These are phyloP conservation scores for Hymenochirus boettgeri DNA, from an alignment of 2,113 vertebrate species.

Conservation along the genomic window DNA sequence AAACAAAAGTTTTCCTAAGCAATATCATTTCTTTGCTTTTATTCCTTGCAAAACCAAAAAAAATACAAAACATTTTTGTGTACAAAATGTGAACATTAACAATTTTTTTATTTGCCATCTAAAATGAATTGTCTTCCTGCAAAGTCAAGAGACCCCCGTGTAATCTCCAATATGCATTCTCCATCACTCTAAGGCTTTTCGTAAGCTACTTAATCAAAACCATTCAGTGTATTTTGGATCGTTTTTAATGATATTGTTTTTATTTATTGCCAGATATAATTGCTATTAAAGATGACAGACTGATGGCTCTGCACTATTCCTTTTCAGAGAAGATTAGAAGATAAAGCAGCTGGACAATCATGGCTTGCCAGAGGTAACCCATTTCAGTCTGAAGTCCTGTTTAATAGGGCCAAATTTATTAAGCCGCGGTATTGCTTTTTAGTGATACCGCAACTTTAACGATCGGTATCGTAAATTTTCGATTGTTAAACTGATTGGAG, in stretches of 20 bases:
- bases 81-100: too few species aligned
- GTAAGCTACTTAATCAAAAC: slow-evolving; percentile 35
- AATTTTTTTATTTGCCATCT: too few species aligned
- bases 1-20: too few species aligned
- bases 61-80: too few species aligned
- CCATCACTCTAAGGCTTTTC: slow-evolving; percentile 25
- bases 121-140: too few species aligned
- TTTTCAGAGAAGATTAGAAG: slow-evolving; percentile 17
- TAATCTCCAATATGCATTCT: slow-evolving; percentile 26
- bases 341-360: slow-evolving; percentile 6
- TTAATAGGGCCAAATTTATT: too few species aligned
- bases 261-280: slow-evolving; percentile 13
- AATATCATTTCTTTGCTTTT: too few species aligned
- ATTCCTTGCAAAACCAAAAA: too few species aligned
- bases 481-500: too few species aligned
- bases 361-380: neutral
- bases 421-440: too few species aligned
- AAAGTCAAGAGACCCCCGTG: slow-evolving; percentile 13
- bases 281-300: slow-evolving; percentile 22
- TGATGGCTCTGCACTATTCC: neutral
- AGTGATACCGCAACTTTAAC: too few species aligned
- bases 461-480: too few species aligned
- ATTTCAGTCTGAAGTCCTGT: neutral
- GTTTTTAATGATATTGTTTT: slow-evolving; percentile 30
- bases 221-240: slow-evolving; percentile 7